Base-by-base conservation (phyloP, 1,140 invertebrate species). In the Brachionus manjavacas region DNA sequence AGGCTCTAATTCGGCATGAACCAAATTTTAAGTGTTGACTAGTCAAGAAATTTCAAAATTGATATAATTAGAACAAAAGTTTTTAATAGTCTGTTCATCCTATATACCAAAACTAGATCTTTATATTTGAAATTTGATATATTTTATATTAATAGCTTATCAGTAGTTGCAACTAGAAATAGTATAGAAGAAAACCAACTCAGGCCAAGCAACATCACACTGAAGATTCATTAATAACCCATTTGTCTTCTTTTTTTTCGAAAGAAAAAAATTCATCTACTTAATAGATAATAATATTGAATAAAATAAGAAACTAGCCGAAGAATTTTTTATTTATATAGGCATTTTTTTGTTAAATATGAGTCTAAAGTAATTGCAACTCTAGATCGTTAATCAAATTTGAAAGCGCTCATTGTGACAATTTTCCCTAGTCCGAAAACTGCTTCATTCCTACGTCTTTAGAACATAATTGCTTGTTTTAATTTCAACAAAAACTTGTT, bases 51-150 rank as follows among this genome's bases (percentile, higher is more conserved):
- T 60, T 60, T 39, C 16, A 46, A 49, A 76, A 76, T 76, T 76
- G 72, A 76, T 76, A 46, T 46, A 76, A 76, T 49, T 76, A 76
- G 72, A 76, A 76, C 72, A 76, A 76, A 76, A 76, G 72, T 49
- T 49, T 39, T 60, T 60, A 60, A 60, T 72, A 72, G 68, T 72
- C 68, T 41, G 68, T 41, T 72, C 68, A 72, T 72, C 35, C 31
- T 39, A 72, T 72, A 72, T 72, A 72, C 68, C 31, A 72, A 41
- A 72, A 39, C 68, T 72, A 72, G 68, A 72, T 72, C 68, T n/a
- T 31, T 39, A 35, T 41, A 39, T 49, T 76, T 76, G 72, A 76
- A 76, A 76, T 76, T 76, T 76, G 72, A 76, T 76, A 76, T 28
- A 76, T 49, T 76, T 76, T 41, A 72, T n/a, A 20, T 76, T 76